A percentile compares a stretch with the other conserved stretches of the same genome.
Evolutionary conservation across 1,140 invertebrate genomes (phyloP).

Genomic region (Paralvinella palmiformis): DNA sequence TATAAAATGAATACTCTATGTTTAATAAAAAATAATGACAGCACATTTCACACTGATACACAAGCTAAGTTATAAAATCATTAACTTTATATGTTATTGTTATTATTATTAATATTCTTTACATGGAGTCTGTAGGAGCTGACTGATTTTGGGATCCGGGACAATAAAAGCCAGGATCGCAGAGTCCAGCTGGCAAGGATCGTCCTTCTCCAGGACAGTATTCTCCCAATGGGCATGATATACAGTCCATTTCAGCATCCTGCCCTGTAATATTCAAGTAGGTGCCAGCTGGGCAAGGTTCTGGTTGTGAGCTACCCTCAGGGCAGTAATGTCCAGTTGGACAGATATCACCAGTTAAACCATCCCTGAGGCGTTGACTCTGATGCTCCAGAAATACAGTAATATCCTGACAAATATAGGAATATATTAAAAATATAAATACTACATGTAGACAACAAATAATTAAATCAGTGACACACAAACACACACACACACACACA

Average conservation of each 20-base stretch:
- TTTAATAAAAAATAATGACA: too few species aligned
- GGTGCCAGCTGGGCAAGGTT: slow-evolving; percentile 39
- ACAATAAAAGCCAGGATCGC: slow-evolving; percentile 40
- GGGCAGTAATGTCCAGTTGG: slow-evolving; percentile 44
- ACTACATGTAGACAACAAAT: not conserved
- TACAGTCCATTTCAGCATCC: slow-evolving; percentile 27
- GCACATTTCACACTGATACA: too few species aligned
- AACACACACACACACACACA: not conserved
- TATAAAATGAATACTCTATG: too few species aligned
- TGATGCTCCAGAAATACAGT: not conserved
- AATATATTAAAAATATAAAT: not conserved
- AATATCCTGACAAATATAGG: not conserved
- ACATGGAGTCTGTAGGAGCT: slow-evolving; percentile 37
- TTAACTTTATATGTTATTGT: too few species aligned
- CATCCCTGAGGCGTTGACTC: not conserved
- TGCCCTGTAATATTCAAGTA: slow-evolving; percentile 7
- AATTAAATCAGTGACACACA: not conserved
- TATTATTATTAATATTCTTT: slow-evolving; percentile 5
- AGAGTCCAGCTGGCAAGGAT: slow-evolving; percentile 30
- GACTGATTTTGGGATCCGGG: slow-evolving; percentile 37
- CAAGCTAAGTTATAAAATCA: too few species aligned
- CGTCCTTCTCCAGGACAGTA: slow-evolving; percentile 35
- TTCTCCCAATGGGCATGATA: slow-evolving; percentile 31
- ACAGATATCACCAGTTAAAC: slow-evolving; percentile 25
- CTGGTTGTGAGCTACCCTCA: slow-evolving; percentile 25